A percentile compares a stretch with the other conserved stretches of the same genome.
Conservation (phyloP, 1,140 invertebrate genomes). For the Gonioctena quinquepunctata region DNA sequence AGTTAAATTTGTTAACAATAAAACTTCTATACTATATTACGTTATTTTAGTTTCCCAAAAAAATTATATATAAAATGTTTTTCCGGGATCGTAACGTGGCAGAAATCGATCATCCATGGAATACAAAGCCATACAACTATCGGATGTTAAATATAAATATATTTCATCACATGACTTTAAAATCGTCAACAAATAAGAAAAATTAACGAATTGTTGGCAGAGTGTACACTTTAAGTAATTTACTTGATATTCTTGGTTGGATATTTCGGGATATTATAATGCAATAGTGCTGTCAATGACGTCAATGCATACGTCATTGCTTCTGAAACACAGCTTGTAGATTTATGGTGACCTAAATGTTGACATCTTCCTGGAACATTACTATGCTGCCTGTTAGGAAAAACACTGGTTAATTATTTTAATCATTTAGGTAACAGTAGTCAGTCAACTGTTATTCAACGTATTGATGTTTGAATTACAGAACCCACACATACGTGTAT, state of each 20-base stretch:
- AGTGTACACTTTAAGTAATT: background rate
- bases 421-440: too few relatives aligned
- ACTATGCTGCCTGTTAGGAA: background rate
- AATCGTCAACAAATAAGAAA: background rate
- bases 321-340: background rate
- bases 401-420: too few relatives aligned
- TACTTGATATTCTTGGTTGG: conserved; percentile 1
- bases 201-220: background rate
- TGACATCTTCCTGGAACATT: conserved; percentile 12
- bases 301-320: conserved; percentile 16
- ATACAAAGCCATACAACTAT: too few relatives aligned
- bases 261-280: conserved; percentile 17
- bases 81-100: too few relatives aligned
- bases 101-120: too few relatives aligned
- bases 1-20: too few relatives aligned
- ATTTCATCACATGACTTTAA: background rate
- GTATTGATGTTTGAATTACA: too few relatives aligned
- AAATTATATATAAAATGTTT: too few relatives aligned
- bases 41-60: too few relatives aligned
- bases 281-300: conserved; percentile 13
- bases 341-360: conserved; percentile 12
- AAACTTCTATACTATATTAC: too few relatives aligned
- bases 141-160: background rate
- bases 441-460: too few relatives aligned
- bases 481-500: too few relatives aligned